Base-by-base conservation (phyloP, 2,888 invertebrate species). In the Lycia hirtaria region DNA sequence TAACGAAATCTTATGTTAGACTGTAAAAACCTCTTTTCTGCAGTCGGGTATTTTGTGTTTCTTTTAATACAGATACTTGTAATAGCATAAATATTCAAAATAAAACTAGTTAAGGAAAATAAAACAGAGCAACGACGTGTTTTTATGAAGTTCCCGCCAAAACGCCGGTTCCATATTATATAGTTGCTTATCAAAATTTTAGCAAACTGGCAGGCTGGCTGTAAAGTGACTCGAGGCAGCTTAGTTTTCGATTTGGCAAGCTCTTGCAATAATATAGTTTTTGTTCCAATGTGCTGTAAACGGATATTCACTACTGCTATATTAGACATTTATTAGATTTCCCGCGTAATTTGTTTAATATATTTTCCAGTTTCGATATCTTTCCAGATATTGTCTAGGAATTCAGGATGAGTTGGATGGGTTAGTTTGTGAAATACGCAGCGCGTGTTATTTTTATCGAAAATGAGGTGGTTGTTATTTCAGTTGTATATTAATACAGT, bases 171-270 rank as follows among this genome's bases (percentile, higher is more conserved):
- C 26, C 7, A 26, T 26, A 26, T 9, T 26, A 26, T 9, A 26
- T 37, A 19, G 19, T n/a, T 19, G 12, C 37, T 32, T 14, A 4
- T 10, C 3, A 1, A 4, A 24, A 19, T 33, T 45, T 38, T 5
- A 12, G 33, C 35, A 37, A 9, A 41, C 28, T 49, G 41, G 4
- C 35, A 56, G 49, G 49, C 55, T 22, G 26, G 15, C 7, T 20
- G 4, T 35, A 17, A 51, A 57, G 60, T 58, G 49, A 58, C 48
- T 22, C 49, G 19, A 12, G 14, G 26, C 56, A 68, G 67, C 68
- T 71, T 64, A 71, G 70, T 68, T 68, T 72, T 68, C 70, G 72
- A 73, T 73, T 73, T 73, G 73, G 73, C 73, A 73, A 65, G 67
- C 67, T 56, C 56, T 55, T 20, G 64, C 65, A 57, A 60, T 60